Base-by-base conservation (phyloP, 2,888 invertebrate species). In the Drosophila vallismaia region DNA sequence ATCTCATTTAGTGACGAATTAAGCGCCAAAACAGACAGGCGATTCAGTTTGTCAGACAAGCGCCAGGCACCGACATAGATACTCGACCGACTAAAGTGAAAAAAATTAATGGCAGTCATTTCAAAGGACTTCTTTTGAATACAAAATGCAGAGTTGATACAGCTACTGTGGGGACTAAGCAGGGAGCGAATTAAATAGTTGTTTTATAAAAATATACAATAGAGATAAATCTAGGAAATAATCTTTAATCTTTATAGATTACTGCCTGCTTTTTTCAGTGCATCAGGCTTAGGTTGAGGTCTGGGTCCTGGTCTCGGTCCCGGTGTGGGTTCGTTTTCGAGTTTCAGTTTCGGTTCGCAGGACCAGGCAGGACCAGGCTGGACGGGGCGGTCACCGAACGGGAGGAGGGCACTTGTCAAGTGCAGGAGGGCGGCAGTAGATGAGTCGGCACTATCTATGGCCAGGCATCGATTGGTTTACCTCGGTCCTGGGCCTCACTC, bases 1-100 rank as follows among this genome's bases (percentile, higher is more conserved):
- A 83, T 75, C 89, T 89, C 89, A 88, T 88, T 88, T 88, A 89
- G 88, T 90, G 88, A 88, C 90, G 88, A 90, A 89, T 88, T 90
- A 88, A 89, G 86, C 88, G 86, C 89, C 88, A 88, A 85, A 85
- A 88, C 84, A 85, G 84, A 88, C 89, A 75, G 79, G 72, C 84
- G 83, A 79, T 80, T 84, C 88, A 82, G 74, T 75, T 75, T 86
- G 88, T 83, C 82, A 77, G 85, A 76, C 71, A 69, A 72, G 71
- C 64, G 71, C 58, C 59, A 64, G 66, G 74, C 75, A 68, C 49
- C 45, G 31, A 68, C 38, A 70, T 56, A 57, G 56, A 73, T 55
- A 75, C 46, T 31, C 24, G 49, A 29, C n/a, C 49, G 46, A 31
- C 26, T n/a, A 40, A 49, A 62, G 49, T 64, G 64, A 2, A 4